Percentiles rank a stretch among this genome's conserved stretches.
These are phyloP conservation scores for Agrilus mali DNA, from an alignment of 2,888 invertebrate genomes.

Conservation along the genomic window DNA sequence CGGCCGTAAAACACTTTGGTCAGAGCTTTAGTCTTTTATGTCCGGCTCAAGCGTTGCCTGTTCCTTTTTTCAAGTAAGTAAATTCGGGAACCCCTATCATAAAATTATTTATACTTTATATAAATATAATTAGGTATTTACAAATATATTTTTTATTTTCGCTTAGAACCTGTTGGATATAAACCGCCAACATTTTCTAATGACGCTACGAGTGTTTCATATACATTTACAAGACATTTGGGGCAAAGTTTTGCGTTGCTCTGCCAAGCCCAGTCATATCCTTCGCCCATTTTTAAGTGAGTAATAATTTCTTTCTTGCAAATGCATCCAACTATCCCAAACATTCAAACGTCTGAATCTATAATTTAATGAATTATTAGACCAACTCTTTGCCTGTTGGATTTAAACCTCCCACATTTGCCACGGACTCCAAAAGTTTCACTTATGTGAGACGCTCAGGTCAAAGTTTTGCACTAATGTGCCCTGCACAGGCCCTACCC, in stretches of 20 bases:
- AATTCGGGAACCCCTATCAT: neutral
- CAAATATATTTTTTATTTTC: constrained; percentile 14
- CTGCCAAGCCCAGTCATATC: constrained; percentile 59
- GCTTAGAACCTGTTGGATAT: constrained; percentile 41
- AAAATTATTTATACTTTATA: neutral
- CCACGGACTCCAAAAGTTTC: constrained; percentile 35
- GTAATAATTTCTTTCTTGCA: constrained; percentile 12
- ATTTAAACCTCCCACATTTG: constrained; percentile 37
- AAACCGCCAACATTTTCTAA: constrained; percentile 37
- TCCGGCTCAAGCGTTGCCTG: constrained; percentile 55
- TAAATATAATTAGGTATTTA: constrained; percentile 3
- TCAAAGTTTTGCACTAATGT: constrained; percentile 38
- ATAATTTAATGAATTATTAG: too few species aligned
- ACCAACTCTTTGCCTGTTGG: constrained; percentile 23
- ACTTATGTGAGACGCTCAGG: constrained; percentile 33
- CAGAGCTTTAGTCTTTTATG: constrained; percentile 40
- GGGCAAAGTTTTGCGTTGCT: constrained; percentile 43
- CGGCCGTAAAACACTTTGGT: constrained; percentile 32
- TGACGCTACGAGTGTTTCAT: constrained; percentile 36
- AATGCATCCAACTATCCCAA: too few species aligned
- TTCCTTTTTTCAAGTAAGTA: constrained; percentile 57
- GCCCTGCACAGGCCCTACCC: constrained; percentile 56
- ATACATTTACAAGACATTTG: constrained; percentile 32
- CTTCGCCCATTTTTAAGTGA: constrained; percentile 59
- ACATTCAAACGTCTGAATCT: too few species aligned